A percentile compares a stretch with the other conserved stretches of the same genome.
phyloP scores from a whole-genome alignment of 2,797 vertebrate genomes.

The Macropodus opercularis region DNA sequence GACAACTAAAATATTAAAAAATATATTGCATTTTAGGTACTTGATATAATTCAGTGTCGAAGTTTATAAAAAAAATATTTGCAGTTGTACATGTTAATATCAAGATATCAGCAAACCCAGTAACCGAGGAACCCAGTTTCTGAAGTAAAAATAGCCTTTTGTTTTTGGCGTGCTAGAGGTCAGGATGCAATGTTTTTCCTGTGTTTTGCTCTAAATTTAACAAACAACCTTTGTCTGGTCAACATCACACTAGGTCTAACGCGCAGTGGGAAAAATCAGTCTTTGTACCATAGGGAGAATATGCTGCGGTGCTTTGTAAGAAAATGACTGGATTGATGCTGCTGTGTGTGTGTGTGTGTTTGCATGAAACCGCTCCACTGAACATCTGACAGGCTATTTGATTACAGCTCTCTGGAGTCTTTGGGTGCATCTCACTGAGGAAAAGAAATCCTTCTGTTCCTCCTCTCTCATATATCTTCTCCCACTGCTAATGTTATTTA shows the following conservation, averaged over 20 bases:
- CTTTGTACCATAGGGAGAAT: slow-evolving; percentile 7
- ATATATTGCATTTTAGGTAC: no score
- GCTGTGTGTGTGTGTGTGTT: slow-evolving; percentile 14
- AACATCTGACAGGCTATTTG: slow-evolving; percentile 54
- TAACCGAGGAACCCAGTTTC: slow-evolving; percentile 32
- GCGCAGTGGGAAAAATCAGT: background rate
- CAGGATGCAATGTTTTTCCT: slow-evolving; percentile 17
- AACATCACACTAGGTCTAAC: background rate
- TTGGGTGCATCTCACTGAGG: slow-evolving; percentile 38
- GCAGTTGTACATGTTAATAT: slow-evolving; percentile 8
- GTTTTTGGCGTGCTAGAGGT: slow-evolving; percentile 11
- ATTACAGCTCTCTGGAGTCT: slow-evolving; percentile 49
- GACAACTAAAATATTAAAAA: no score
- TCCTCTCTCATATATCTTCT: slow-evolving; percentile 3
- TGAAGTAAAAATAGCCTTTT: slow-evolving; percentile 21
- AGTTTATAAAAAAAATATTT: no score
- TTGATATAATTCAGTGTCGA: no score
- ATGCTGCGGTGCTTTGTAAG: slow-evolving; percentile 37
- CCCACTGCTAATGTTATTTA: slow-evolving; percentile 5
- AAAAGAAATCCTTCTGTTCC: slow-evolving; percentile 18
- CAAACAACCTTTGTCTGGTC: slow-evolving; percentile 16
- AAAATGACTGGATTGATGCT: slow-evolving; percentile 54
- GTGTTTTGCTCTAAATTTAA: slow-evolving; percentile 16
- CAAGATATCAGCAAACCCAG: slow-evolving; percentile 13
- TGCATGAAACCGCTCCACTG: slow-evolving; percentile 30